phyloP scores from a whole-genome alignment of 2,797 vertebrate genomes.

The Hirundo rustica region DNA sequence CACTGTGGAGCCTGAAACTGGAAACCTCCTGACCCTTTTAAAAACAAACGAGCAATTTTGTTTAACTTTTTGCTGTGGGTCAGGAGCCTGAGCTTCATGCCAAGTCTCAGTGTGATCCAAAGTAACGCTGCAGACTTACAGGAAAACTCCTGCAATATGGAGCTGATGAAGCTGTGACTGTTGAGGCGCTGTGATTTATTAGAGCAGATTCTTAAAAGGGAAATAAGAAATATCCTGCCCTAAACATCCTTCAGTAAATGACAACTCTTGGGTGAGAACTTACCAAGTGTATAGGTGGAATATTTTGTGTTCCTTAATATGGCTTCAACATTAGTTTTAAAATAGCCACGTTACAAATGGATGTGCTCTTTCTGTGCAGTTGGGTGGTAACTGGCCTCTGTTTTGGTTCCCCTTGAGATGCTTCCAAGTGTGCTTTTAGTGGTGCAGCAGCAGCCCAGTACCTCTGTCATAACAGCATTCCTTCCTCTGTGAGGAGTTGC shows the following conservation, averaged over 20 bases:
- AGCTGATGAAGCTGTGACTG: not conserved
- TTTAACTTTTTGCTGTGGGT: constrained; percentile 33
- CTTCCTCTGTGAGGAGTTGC: not conserved
- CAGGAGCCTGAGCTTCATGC: constrained; percentile 20
- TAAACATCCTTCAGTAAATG: not conserved
- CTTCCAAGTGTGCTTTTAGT: constrained; percentile 51
- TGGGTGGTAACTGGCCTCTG: not conserved
- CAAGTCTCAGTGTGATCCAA: constrained; percentile 32
- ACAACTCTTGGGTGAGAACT: not conserved
- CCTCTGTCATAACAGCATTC: constrained; percentile 63
- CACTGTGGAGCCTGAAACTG: not conserved
- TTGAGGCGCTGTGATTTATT: not conserved
- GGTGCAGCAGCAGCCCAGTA: not conserved
- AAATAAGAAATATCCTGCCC: not conserved
- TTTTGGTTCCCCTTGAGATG: not conserved
- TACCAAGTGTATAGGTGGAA: not conserved
- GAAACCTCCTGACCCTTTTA: constrained; percentile 25
- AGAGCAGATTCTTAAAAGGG: not conserved
- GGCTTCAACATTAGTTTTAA: not conserved
- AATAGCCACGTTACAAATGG: not conserved
- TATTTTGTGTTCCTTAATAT: not conserved
- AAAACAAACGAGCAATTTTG: not conserved
- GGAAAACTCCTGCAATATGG: not conserved
- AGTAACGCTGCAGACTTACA: not conserved
- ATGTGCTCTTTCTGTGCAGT: not conserved